Base-by-base conservation (phyloP, 2,797 vertebrate species). In the Gobio occitaniae region DNA sequence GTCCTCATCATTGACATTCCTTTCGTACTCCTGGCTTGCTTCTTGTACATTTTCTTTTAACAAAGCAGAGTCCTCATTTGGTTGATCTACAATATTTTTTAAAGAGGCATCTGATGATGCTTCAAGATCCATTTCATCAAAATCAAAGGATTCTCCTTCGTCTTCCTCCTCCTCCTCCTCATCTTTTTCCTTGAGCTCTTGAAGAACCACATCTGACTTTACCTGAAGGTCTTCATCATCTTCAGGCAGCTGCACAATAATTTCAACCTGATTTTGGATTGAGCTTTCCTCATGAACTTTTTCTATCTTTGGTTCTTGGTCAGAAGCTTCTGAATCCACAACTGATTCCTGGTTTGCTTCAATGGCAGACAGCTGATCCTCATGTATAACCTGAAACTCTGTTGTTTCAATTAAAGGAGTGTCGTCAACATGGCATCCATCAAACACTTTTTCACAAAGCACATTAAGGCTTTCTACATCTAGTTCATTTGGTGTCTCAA, bases 71-170 rank as follows among this genome's bases (percentile, higher is more conserved):
- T 69, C 91, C 25, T 88, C 82, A 54, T 89, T 89, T 38, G 80
- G 25, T 8, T 85, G 74, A 38, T 89, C 89, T 81, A 82, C 44
- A 2, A 68, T 47, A 2, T 12, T 68, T 56, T 77, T 63, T 56
- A 59, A 16, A 44, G 52, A 3, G 4, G 25, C 12, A 70, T 66
- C 50, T 5, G 48, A 56, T 2, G 47, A 88, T 11, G 87, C 56
- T 88, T 94, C 94, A 2, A 91, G 10, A 15, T 94, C 90, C 25
- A 92, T 83, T 25, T 93, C 94, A 48, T 94, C 94, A 80, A 93
- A 93, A 75, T 92, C 92, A 90, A 94, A 89, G 0, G 92, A 91
- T 84, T 92, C 93, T 17, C 94, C 92, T 4, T 92, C 91, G 0
- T 92, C 91, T 9, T 94, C 93, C 38, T 85, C 82, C 19, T 78